Base-by-base conservation (phyloP, 2,888 invertebrate genomes). In the Microctonus hyperodae region DNA sequence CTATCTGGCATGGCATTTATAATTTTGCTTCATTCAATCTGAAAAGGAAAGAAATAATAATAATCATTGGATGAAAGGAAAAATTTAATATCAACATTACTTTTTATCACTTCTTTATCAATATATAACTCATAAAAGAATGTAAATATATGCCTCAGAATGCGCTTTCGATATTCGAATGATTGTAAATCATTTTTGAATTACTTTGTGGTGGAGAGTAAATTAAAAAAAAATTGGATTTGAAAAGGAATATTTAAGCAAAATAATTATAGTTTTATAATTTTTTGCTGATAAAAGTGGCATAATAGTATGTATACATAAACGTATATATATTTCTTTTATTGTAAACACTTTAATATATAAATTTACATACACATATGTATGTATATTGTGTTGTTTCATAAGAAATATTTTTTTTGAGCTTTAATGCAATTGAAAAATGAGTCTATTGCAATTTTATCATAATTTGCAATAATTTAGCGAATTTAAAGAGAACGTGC, bases 401-500 rank as follows among this genome's bases (percentile, higher is more conserved):
- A 23, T 31, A 28, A 28, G 23, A 50, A 22, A 16, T 56, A 23
- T 53, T n/a, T 60, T 28, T 44, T 7, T 44, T 20, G 33, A 65
- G 25, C 20, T 31, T 33, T 11, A 16, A 20, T 51, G 4, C 25
- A 9, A 48, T 20, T 4, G 44, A 6, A 44, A 3, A 44, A 44
- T 16, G 16, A 44, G n/a, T 16, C 16, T 23, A 28, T 25, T 22
- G 25, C 13, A 1, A 31, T 48, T 40, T 58, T 6, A 61, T 61
- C 13, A n/a, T 13, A 55, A 31, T 51, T 22, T 48, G 25, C 64
- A 61, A 63, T 68, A 69, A 67, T 67, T n/a, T 60, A 50, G 51
- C 51, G 63, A 60, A 55, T 64, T 62, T 50, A 10, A 35, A 22
- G 40, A 63, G 53, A 63, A 53, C 56, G 35, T 70, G 69, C 67